A percentile compares a stretch with the other conserved stretches of the same genome.
phyloP scores from a whole-genome alignment of 2,797 vertebrate genomes.

The Lophotriccus pileatus region DNA sequence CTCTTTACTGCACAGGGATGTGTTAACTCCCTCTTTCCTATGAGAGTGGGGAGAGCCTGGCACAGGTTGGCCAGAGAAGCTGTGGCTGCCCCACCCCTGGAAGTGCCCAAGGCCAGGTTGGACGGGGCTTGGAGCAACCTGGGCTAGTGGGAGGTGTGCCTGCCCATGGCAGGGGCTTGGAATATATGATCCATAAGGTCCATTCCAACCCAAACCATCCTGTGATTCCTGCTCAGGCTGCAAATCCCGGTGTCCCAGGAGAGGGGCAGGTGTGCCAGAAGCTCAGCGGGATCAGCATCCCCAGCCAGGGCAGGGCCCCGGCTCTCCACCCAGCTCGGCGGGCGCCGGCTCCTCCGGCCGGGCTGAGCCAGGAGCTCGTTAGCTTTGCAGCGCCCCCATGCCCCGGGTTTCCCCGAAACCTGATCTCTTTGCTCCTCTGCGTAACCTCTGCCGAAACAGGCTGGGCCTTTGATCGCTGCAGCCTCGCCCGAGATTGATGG shows the following conservation, averaged over 20 bases:
- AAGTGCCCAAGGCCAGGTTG: not conserved
- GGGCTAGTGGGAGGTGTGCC: not conserved
- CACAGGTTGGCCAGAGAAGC: not conserved
- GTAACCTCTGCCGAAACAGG: conserved; percentile 49
- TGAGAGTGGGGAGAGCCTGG: too few species aligned
- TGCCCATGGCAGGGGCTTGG: not conserved
- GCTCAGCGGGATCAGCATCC: not conserved
- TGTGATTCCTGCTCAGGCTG: not conserved
- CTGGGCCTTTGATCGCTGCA: conserved; percentile 54
- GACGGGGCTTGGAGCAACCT: not conserved
- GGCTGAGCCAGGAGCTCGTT: not conserved
- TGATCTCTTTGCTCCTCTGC: conserved; percentile 65
- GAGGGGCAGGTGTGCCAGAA: not conserved
- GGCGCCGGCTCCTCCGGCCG: not conserved
- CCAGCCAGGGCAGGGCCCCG: not conserved
- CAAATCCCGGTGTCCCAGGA: not conserved
- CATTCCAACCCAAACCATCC: too few species aligned
- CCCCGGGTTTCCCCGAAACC: conserved; percentile 63
- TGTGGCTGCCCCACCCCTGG: not conserved
- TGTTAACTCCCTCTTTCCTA: not conserved
- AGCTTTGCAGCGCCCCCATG: not conserved
- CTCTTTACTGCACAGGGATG: not conserved
- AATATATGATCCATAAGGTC: not conserved
- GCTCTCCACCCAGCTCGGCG: not conserved
- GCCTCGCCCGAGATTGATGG: conserved; percentile 32